Evolutionary conservation across 2,888 invertebrate species (phyloP).

Genomic region (Polyommatus iphigenia): DNA sequence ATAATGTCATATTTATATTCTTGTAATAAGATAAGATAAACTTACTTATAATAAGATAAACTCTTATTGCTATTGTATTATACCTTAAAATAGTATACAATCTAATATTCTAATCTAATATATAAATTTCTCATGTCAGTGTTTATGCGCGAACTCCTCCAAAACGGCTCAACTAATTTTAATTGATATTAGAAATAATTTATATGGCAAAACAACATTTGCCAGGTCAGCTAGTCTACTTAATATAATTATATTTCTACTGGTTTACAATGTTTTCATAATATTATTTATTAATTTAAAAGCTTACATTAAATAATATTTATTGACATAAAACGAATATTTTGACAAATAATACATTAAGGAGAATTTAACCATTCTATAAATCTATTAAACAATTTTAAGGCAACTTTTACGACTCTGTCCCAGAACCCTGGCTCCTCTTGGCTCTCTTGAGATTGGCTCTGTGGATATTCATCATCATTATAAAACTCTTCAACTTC

Average conservation of each 20-base stretch:
- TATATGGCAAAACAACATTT: too few relatives aligned
- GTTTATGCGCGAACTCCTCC: too few relatives aligned
- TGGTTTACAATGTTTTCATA: neutral
- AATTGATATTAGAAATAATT: too few relatives aligned
- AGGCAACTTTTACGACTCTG: constrained; percentile 66
- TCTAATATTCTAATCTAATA: too few relatives aligned
- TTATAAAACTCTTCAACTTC: constrained; percentile 65
- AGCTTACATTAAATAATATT: neutral
- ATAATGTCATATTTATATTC: neutral
- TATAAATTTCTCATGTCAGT: too few relatives aligned
- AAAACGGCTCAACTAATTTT: too few relatives aligned
- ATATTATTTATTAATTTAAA: neutral
- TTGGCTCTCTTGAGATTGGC: constrained; percentile 53
- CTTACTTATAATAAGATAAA: neutral
- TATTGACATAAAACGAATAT: neutral
- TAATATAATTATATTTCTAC: too few relatives aligned
- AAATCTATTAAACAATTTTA: constrained; percentile 68
- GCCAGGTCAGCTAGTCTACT: too few relatives aligned
- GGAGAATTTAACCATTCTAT: constrained; percentile 72
- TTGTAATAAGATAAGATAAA: neutral
- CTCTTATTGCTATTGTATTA: neutral
- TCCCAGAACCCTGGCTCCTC: constrained; percentile 73
- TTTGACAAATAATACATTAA: constrained; percentile 27
- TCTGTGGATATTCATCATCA: constrained; percentile 57
- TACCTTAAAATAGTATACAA: neutral